phyloP scores from a whole-genome alignment of 2,888 invertebrate genomes.

The Abscondita cerata region DNA sequence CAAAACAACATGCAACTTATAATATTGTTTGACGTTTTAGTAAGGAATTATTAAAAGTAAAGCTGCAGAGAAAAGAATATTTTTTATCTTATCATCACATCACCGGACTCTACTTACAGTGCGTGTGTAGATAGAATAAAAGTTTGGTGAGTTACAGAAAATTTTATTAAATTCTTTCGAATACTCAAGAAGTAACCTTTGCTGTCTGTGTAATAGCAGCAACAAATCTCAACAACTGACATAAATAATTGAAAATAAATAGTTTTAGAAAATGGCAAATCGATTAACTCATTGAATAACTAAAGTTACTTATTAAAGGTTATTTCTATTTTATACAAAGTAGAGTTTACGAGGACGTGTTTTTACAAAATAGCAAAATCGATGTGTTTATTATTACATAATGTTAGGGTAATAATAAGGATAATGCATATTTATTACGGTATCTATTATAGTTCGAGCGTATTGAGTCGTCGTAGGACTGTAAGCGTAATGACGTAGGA shows the following conservation, averaged over 20 bases:
- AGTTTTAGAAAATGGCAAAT: conserved; percentile 13
- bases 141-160: neutral
- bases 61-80: no score
- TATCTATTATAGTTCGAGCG: conserved; percentile 10
- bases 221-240: conserved; percentile 3
- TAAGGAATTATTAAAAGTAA: neutral
- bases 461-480: conserved; percentile 24
- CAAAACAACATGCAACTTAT: conserved; percentile 10
- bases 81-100: no score
- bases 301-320: conserved; percentile 18
- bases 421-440: conserved; percentile 28
- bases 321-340: conserved; percentile 15
- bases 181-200: neutral
- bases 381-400: conserved; percentile 23
- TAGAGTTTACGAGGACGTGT: conserved; percentile 20
- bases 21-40: no score
- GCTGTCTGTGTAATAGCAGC: neutral
- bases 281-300: conserved; percentile 4
- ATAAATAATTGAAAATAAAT: conserved; percentile 13
- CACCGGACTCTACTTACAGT: no score
- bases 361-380: conserved; percentile 17
- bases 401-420: conserved; percentile 23
- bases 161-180: neutral
- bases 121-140: no score
- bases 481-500: conserved; percentile 20